Base-by-base conservation (phyloP, 2,888 invertebrate species). In the Callimorpha dominula region DNA sequence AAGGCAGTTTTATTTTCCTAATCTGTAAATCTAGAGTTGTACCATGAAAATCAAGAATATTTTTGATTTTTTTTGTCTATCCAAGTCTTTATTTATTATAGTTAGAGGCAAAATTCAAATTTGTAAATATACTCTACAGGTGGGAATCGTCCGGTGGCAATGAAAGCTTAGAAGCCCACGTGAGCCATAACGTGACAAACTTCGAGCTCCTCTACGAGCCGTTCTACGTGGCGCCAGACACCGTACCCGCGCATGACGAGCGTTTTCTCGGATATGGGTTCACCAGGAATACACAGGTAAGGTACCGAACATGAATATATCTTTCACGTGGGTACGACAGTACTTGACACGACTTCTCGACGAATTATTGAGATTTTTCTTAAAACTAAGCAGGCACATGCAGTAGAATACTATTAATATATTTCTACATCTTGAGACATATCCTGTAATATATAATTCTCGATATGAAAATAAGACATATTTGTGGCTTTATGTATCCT, bases 221-320 rank as follows among this genome's bases (percentile, higher is more conserved):
- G 0, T 99, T 99, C 94, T 99, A 98, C 94, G 97, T 99, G 71
- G 97, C 98, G 3, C 95, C 97, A 4, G 98, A 98, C 90, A 97
- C 96, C 68, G 98, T 97, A 42, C 98, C 99, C 0, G 96, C 97
- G 0, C 98, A 99, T 86, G 98, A 99, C 88, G 98, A 99, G 92
- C 95, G 98, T 72, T 99, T 99, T 93, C 95, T 98, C 69, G 99
- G 99, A 52, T 99, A 99, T 91, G 99, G 99, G 71, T 99, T 98
- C 93, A 99, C 99, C 2, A 96, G 99, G 89, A 99, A 99, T 88
- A 98, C 98, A 14, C 99, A 99, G 97, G 98, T 98, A 71, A 81
- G 71, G 20, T 6, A 65, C 17, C 60, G 1, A 49, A 1, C 54
- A n/a, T 5, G 6, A 31, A 11, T 0, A 20, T n/a, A 57, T n/a